Conservation (phyloP, 1,140 invertebrate species). For the Macrocentrus cingulum region DNA sequence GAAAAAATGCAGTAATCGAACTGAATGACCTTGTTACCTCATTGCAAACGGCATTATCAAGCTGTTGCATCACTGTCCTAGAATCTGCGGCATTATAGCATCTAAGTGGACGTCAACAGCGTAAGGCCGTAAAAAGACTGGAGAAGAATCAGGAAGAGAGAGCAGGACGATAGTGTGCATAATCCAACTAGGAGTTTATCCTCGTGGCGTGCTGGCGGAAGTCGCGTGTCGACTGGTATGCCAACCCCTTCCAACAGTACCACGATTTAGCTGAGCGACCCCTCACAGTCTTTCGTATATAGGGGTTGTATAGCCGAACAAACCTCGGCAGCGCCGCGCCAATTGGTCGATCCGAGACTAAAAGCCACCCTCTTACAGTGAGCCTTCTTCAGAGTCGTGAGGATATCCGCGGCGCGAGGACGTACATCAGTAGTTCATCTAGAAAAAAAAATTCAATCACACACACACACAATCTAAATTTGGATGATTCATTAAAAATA, state of each 20-base stretch:
- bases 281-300: constrained; percentile 6
- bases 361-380: constrained; percentile 31
- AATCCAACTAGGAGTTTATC: constrained; percentile 35
- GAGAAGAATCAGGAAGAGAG: constrained; percentile 9
- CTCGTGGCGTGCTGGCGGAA: constrained; percentile 52
- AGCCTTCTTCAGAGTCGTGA: constrained; percentile 44
- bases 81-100: background rate
- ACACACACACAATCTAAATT: too few relatives aligned
- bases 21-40: background rate
- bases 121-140: background rate
- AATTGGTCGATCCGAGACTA: constrained; percentile 53
- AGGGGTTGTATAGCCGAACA: constrained; percentile 40
- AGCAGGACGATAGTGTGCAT: background rate
- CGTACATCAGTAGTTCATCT: too few relatives aligned
- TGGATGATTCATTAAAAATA: too few relatives aligned
- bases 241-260: constrained; percentile 33
- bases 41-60: too few relatives aligned
- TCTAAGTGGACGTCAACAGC: background rate
- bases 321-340: constrained; percentile 38
- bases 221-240: constrained; percentile 53
- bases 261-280: constrained; percentile 17
- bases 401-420: constrained; percentile 42
- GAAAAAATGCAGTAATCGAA: too few relatives aligned
- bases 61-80: background rate
- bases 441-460: constrained; percentile 2